These are phyloP conservation scores for Drosophila azteca DNA, from an alignment of 1,140 invertebrate genomes.

Conservation along the genomic window DNA sequence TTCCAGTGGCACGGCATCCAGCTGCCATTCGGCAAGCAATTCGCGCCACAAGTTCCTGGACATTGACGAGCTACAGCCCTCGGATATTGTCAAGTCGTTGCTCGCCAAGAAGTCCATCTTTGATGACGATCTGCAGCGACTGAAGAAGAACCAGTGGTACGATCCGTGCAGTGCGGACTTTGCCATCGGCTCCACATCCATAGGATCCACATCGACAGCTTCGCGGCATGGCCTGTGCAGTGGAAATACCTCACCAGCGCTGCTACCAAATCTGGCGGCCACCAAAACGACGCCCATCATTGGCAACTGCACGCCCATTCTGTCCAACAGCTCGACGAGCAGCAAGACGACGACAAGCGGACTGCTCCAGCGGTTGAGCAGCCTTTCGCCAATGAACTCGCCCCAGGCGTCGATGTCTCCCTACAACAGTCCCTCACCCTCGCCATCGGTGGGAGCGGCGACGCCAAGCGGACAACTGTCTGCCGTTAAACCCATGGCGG, in stretches of 20 bases:
- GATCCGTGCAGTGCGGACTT: constrained; percentile 85
- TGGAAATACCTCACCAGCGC: constrained; percentile 74
- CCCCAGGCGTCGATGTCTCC: constrained; percentile 82
- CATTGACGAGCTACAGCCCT: constrained; percentile 93
- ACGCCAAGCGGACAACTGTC: constrained; percentile 27
- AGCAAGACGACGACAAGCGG: constrained; percentile 47
- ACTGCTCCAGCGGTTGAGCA: constrained; percentile 72
- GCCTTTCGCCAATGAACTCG: constrained; percentile 82
- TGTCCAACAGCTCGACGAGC: constrained; percentile 31
- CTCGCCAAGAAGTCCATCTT: constrained; percentile 96
- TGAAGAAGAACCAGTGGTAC: constrained; percentile 95
- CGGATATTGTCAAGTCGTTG: constrained; percentile 96
- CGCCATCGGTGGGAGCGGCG: constrained; percentile 62
- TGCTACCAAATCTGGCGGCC: constrained; percentile 79
- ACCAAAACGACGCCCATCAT: constrained; percentile 73
- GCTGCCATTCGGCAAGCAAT: constrained; percentile 84
- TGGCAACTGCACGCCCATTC: constrained; percentile 48
- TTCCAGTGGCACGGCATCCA: constrained; percentile 66
- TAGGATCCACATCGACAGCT: constrained; percentile 1
- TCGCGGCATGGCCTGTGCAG: constrained; percentile 48
- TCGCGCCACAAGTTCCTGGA: constrained; percentile 87
- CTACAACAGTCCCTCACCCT: constrained; percentile 78
- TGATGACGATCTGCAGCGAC: constrained; percentile 96
- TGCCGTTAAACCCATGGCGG: constrained; percentile 12
- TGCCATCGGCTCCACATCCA: constrained; percentile 35